These are phyloP conservation scores for Penelope pileata DNA, from an alignment of 2,113 vertebrate species.

Conservation along the genomic window DNA sequence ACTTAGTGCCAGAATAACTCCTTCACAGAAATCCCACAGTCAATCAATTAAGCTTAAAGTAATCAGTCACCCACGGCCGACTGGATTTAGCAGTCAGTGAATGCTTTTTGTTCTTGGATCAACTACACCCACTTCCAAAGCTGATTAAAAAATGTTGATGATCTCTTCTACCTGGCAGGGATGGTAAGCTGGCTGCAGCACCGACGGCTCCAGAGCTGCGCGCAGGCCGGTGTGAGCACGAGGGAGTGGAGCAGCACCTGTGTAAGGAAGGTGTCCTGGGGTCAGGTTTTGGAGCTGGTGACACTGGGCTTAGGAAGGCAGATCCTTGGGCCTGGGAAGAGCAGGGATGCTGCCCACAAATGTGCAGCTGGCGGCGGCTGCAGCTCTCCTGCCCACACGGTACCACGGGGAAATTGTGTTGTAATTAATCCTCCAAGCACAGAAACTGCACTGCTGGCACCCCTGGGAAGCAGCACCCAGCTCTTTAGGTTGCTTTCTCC, in stretches of 20 bases:
- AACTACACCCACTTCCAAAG: slow-evolving; percentile 73
- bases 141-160: slow-evolving; percentile 67
- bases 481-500: neutral
- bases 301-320: neutral
- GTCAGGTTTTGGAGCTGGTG: neutral
- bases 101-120: slow-evolving; percentile 67
- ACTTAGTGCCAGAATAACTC: slow-evolving; percentile 61
- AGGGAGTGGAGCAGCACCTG: neutral
- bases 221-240: neutral
- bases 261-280: neutral
- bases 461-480: neutral
- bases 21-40: slow-evolving; percentile 57
- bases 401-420: neutral
- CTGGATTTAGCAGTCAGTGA: slow-evolving; percentile 70
- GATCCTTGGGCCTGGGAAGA: neutral
- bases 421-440: neutral
- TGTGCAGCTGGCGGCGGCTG: neutral
- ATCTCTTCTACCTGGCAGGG: slow-evolving; percentile 69
- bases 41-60: slow-evolving; percentile 74
- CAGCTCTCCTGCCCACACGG: neutral
- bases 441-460: neutral
- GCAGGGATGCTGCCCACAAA: neutral
- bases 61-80: slow-evolving; percentile 71
- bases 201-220: slow-evolving; percentile 11
- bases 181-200: slow-evolving; percentile 63